Evolutionary conservation across 2,888 invertebrate genomes (phyloP).

Genomic region (Augochlorella aurata): DNA sequence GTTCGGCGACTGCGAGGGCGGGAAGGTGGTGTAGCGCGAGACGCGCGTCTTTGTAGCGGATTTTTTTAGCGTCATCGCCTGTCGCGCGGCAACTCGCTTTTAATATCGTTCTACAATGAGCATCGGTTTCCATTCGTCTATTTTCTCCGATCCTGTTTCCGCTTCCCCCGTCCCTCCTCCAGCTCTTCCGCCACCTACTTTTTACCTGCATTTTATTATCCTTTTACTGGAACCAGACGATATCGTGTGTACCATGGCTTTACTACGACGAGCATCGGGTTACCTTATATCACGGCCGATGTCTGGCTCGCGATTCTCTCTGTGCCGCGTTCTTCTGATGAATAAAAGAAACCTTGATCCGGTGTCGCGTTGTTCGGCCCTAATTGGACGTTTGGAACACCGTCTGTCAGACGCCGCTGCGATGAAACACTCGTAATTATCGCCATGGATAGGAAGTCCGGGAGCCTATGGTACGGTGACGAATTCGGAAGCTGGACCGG

Average conservation of each 20-base stretch:
- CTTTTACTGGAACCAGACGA: constrained; percentile 26
- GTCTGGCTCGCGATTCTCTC: constrained; percentile 26
- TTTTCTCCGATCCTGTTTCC: neutral
- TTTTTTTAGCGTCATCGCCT: constrained; percentile 14
- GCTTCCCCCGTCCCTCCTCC: too few relatives aligned
- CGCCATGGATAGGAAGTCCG: neutral
- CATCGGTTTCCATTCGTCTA: neutral
- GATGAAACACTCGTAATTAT: neutral
- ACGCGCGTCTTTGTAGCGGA: constrained; percentile 24
- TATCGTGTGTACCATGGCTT: constrained; percentile 36
- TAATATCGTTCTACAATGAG: constrained; percentile 24
- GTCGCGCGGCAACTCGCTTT: constrained; percentile 25
- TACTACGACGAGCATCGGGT: constrained; percentile 35
- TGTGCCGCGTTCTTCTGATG: neutral
- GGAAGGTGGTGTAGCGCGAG: neutral
- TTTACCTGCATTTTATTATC: constrained; percentile 17
- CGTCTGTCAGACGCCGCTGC: neutral
- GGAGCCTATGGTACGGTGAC: neutral
- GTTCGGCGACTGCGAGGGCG: neutral
- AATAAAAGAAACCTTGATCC: constrained; percentile 31
- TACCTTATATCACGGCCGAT: constrained; percentile 42
- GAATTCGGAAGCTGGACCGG: neutral
- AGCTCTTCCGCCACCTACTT: neutral
- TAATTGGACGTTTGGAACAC: neutral
- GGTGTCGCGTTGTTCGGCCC: neutral